A percentile compares a stretch with the other conserved stretches of the same genome.
Conservation (phyloP, 1,140 invertebrate species). For the Eumeta japonica region DNA sequence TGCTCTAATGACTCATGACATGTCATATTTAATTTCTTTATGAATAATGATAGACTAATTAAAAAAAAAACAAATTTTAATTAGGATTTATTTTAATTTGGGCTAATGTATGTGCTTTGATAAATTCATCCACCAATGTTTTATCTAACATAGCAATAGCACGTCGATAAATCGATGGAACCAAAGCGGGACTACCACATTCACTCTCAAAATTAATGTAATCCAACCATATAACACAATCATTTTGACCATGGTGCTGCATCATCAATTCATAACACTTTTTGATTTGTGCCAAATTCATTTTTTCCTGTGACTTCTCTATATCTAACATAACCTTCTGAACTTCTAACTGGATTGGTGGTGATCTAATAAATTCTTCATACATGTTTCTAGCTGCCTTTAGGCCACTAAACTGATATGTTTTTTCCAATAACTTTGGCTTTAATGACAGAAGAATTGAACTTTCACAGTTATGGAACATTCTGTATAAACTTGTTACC, state of each 20-base stretch:
- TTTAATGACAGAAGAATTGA: conserved; percentile 31
- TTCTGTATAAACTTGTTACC: conserved; percentile 37
- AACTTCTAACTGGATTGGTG: conserved; percentile 38
- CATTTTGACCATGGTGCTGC: conserved; percentile 34
- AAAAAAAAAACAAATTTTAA: no score
- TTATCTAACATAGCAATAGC: conserved; percentile 37
- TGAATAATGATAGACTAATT: no score
- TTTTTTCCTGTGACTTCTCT: conserved; percentile 35
- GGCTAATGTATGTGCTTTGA: conserved; percentile 37
- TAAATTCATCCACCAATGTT: conserved; percentile 42
- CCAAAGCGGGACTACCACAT: conserved; percentile 24
- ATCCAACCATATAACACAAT: conserved; percentile 37
- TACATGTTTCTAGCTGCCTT: conserved; percentile 40
- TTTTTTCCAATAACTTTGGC: conserved; percentile 41
- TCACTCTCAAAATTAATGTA: conserved; percentile 43
- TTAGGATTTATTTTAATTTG: no score
- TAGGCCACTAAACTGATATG: conserved; percentile 38
- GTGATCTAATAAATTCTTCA: conserved; percentile 40
- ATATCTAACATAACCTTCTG: conserved; percentile 40
- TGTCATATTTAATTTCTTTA: no score
- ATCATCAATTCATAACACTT: conserved; percentile 42
- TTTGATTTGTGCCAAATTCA: conserved; percentile 28
- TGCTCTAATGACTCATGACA: no score
- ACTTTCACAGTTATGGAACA: conserved; percentile 40
- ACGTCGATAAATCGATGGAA: conserved; percentile 37